phyloP scores from a whole-genome alignment of 2,888 invertebrate species.

The Heliconius sara region DNA sequence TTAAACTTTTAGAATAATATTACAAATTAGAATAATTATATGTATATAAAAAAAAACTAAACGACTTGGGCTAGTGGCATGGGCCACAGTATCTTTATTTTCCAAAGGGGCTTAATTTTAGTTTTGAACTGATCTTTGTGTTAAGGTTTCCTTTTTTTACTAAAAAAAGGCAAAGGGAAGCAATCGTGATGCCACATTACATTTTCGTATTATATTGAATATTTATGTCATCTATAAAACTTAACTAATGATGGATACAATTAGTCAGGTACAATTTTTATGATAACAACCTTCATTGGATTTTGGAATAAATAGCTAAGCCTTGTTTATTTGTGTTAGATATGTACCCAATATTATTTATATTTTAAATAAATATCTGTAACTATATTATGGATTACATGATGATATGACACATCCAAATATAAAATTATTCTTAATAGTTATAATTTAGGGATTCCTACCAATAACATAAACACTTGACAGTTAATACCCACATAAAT shows the following conservation, averaged over 20 bases:
- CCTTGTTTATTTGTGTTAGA: background rate
- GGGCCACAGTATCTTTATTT: too few species aligned
- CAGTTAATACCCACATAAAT: background rate
- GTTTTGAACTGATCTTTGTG: background rate
- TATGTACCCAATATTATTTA: background rate
- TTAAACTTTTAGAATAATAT: background rate
- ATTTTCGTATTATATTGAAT: background rate
- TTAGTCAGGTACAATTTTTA: background rate
- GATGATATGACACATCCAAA: conserved; percentile 9
- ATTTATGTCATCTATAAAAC: background rate
- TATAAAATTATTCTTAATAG: background rate
- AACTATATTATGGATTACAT: background rate
- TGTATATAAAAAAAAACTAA: background rate
- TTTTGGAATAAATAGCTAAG: background rate
- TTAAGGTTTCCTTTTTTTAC: too few species aligned
- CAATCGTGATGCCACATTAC: too few species aligned
- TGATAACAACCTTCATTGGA: background rate
- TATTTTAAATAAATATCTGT: background rate
- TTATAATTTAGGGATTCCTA: background rate
- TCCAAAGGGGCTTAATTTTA: too few species aligned
- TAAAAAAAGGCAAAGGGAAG: too few species aligned
- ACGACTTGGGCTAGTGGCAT: background rate
- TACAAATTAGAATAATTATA: background rate
- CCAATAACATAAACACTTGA: background rate
- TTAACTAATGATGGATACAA: background rate